These are phyloP conservation scores for Drosophila willistoni DNA, from an alignment of 1,140 invertebrate genomes.

Conservation along the genomic window DNA sequence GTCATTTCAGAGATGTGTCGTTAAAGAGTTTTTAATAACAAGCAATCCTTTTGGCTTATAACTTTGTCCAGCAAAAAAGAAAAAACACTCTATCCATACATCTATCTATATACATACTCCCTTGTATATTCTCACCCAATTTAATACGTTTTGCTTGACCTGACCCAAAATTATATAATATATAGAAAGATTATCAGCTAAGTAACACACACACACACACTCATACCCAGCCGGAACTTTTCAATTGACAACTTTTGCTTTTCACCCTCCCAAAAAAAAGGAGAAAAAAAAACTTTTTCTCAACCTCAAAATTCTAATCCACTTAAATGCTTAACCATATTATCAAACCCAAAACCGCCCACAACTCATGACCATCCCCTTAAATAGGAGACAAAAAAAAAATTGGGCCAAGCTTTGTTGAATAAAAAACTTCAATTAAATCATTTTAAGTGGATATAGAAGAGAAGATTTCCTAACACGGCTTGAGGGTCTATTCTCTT, in stretches of 20 bases:
- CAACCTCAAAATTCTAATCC: slow-evolving; percentile 77
- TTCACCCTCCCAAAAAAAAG: slow-evolving; percentile 20
- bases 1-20: neutral
- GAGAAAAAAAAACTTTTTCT: slow-evolving; percentile 41
- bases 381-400: slow-evolving; percentile 17
- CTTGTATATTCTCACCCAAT: slow-evolving; percentile 8
- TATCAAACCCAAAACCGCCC: slow-evolving; percentile 60
- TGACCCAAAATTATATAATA: slow-evolving; percentile 17
- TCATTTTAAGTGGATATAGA: slow-evolving; percentile 54
- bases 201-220: slow-evolving; percentile 31
- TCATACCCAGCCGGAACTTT: slow-evolving; percentile 53
- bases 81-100: neutral
- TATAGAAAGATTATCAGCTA: slow-evolving; percentile 26
- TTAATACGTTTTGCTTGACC: slow-evolving; percentile 11
- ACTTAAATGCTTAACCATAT: slow-evolving; percentile 79
- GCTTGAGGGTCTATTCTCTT: slow-evolving; percentile 31
- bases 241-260: slow-evolving; percentile 73
- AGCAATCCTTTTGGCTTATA: slow-evolving; percentile 4
- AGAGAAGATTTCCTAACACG: slow-evolving; percentile 46
- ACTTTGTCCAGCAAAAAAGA: neutral
- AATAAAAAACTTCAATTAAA: slow-evolving; percentile 79
- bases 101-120: neutral
- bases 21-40: slow-evolving; percentile 12
- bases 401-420: slow-evolving; percentile 54
- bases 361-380: slow-evolving; percentile 17